Evolutionary conservation across 2,113 vertebrate species (phyloP), one percentile per base, ranked within the genome.

Genomic region (Oryzias melastigma): DNA sequence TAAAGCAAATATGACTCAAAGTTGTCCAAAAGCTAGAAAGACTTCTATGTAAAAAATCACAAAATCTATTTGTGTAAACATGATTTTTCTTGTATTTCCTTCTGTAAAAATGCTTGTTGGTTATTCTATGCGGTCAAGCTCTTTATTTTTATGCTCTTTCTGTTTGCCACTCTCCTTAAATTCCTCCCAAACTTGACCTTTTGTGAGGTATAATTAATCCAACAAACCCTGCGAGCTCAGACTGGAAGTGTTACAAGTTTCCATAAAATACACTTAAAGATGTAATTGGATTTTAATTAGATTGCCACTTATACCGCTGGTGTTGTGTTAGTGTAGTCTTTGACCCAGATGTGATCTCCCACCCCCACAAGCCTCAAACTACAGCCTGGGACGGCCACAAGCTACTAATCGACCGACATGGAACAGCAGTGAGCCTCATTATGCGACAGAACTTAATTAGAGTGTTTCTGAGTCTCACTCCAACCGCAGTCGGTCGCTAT

Each of bases 341-440:
- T 78, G 73, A 42, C 71, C 83, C 73, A 82, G 68, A 84, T 83
- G 72, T 81, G 82, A 71, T 83, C 68, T 71, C 75, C 85, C 80
- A 73, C 84, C 87, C 77, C 79, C 88, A 77, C 87, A 88, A 86
- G 88, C 87, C 88, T 64, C 77, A 87, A 85, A 88, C 84, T 84
- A 80, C 52, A 78, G 75, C 52, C 66, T 55, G 75, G 69, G 51
- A 18, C 15, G 2, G 65, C 80, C 80, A 75, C 84, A 86, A 66
- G 70, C 84, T 89, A 79, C 86, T 88, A 90, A 90, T 87, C 81
- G 78, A 69, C 77, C 73, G 70, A 78, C 81, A 79, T 48, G 44
- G 68, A 73, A 74, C 77, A 75, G 76, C 84, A 74, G 75, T 65
- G 71, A 78, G 70, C 63, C 82, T 84, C 82, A 63, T 89, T 87